Percentiles rank a stretch among this genome's conserved stretches.
Evolutionary conservation across 2,113 vertebrate genomes (phyloP).

Genomic region (Emydura subglobosa): DNA sequence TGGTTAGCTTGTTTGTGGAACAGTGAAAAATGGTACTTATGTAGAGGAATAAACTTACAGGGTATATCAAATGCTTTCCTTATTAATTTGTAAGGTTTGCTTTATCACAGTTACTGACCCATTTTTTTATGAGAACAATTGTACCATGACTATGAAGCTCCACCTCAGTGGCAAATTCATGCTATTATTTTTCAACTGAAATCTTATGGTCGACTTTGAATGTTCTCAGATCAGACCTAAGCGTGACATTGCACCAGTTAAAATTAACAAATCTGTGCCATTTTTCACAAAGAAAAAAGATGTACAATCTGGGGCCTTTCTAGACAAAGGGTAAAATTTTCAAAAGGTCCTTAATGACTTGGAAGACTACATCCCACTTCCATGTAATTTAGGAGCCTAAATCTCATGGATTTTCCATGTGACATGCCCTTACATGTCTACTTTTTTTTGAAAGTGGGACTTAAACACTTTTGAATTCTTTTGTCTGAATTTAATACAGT

Average conservation of each 20-base stretch:
- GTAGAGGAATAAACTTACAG: not conserved
- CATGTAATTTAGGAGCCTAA: not conserved
- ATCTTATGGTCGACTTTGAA: not conserved
- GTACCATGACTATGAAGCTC: slow-evolving; percentile 2
- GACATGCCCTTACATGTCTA: not conserved
- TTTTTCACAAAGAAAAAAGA: not conserved
- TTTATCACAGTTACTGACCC: not conserved
- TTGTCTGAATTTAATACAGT: not conserved
- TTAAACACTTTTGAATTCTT: not conserved
- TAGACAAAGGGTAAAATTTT: not conserved
- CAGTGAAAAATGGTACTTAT: slow-evolving; percentile 28
- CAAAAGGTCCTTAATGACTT: not conserved
- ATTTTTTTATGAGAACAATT: not conserved
- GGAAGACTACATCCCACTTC: not conserved
- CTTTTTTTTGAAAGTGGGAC: not conserved
- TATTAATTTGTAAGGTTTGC: not conserved
- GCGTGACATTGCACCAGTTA: not conserved
- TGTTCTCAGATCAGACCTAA: not conserved
- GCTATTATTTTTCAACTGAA: not conserved
- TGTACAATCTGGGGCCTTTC: not conserved
- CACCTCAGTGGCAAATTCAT: not conserved
- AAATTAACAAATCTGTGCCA: not conserved
- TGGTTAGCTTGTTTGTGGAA: not conserved
- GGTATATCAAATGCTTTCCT: not conserved
- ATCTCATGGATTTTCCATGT: not conserved